These are phyloP conservation scores for Bombycilla garrulus DNA, from an alignment of 2,113 vertebrate genomes.

Conservation along the genomic window DNA sequence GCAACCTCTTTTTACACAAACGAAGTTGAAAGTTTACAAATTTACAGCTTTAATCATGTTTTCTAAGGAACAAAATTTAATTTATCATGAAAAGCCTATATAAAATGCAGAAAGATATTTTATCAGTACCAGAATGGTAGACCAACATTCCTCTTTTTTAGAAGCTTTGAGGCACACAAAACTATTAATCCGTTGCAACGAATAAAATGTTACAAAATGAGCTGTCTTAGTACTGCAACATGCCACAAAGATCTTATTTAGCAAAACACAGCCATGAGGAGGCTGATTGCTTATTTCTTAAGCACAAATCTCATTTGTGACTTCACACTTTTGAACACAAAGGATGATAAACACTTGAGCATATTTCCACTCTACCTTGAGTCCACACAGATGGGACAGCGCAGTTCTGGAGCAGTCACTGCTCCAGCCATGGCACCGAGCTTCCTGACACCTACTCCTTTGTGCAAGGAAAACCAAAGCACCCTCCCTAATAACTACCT, in stretches of 20 bases:
- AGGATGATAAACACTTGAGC: not conserved
- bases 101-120: not conserved
- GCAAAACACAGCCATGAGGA: not conserved
- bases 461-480: not conserved
- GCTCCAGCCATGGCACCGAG: not conserved
- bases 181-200: not conserved
- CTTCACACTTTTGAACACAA: not conserved
- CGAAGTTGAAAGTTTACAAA: not conserved
- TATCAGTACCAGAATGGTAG: not conserved
- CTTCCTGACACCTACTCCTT: not conserved
- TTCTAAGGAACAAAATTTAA: not conserved
- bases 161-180: not conserved
- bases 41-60: not conserved
- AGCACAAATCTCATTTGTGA: not conserved
- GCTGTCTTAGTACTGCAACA: not conserved
- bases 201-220: not conserved
- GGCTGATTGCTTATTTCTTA: not conserved
- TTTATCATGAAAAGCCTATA: not conserved
- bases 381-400: not conserved
- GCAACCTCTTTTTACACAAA: not conserved
- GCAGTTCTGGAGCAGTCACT: not conserved
- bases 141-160: not conserved
- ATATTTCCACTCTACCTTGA: not conserved
- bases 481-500: not conserved
- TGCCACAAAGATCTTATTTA: not conserved